phyloP scores from a whole-genome alignment of 1,140 invertebrate species.

The Sarcophaga bullata region DNA sequence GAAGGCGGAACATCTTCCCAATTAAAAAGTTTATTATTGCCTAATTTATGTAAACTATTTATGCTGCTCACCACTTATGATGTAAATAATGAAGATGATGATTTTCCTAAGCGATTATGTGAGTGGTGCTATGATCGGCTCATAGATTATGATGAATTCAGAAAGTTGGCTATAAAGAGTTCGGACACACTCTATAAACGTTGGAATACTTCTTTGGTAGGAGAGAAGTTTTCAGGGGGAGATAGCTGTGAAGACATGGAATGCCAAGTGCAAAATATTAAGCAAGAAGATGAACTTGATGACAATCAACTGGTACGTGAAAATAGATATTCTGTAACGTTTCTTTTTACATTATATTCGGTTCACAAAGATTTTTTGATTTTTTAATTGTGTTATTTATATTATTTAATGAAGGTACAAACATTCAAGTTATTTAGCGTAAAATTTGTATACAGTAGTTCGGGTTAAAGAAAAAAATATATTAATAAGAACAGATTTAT shows the following conservation, averaged over 20 bases:
- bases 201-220: slow-evolving; percentile 38
- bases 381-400: slow-evolving; percentile 11
- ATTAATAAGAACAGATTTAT: no score
- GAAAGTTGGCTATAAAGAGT: slow-evolving; percentile 46
- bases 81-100: slow-evolving; percentile 49
- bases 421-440: no score
- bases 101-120: slow-evolving; percentile 54
- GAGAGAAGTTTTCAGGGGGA: background rate
- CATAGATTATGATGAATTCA: slow-evolving; percentile 53
- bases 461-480: no score
- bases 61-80: slow-evolving; percentile 55
- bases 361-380: background rate
- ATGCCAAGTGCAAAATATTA: background rate
- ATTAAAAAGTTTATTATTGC: slow-evolving; percentile 45
- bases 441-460: no score
- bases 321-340: slow-evolving; percentile 38
- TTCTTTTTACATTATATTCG: background rate
- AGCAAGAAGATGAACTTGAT: slow-evolving; percentile 25
- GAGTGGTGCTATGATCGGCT: slow-evolving; percentile 55
- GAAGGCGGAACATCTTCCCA: background rate
- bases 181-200: slow-evolving; percentile 49
- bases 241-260: background rate
- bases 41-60: slow-evolving; percentile 46
- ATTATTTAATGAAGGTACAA: no score
- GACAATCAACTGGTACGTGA: slow-evolving; percentile 49